Conservation (phyloP, 1,140 invertebrate species). For the Bactericera cockerelli region DNA sequence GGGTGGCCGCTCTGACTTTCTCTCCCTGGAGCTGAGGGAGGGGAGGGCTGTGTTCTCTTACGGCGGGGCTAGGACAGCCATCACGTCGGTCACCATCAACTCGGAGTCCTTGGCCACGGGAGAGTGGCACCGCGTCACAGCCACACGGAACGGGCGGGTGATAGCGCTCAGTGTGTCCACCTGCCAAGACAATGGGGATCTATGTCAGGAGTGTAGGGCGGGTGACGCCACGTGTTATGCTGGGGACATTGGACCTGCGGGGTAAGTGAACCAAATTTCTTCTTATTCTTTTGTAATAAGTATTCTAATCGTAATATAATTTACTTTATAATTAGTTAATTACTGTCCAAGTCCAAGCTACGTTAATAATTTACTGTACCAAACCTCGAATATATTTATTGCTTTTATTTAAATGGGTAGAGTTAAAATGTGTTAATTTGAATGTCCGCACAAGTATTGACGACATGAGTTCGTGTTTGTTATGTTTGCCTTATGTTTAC, state of each 20-base stretch:
- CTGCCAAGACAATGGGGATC: constrained; percentile 68
- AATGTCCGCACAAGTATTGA: too few relatives aligned
- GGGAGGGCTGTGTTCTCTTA: constrained; percentile 76
- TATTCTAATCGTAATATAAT: too few relatives aligned
- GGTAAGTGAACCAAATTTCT: constrained; percentile 37
- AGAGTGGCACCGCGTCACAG: constrained; percentile 79
- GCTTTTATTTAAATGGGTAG: too few relatives aligned
- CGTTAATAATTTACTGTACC: too few relatives aligned
- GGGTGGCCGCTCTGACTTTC: constrained; percentile 77
- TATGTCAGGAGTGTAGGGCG: constrained; percentile 67
- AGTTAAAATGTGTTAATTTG: too few relatives aligned
- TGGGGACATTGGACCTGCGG: constrained; percentile 65
- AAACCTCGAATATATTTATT: too few relatives aligned
- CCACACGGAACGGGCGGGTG: constrained; percentile 71
- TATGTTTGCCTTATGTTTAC: too few relatives aligned
- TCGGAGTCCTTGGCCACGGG: constrained; percentile 60
- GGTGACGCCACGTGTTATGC: constrained; percentile 64
- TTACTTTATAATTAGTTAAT: too few relatives aligned
- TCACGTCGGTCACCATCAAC: constrained; percentile 53
- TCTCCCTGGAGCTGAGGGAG: constrained; percentile 72
- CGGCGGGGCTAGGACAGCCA: constrained; percentile 69
- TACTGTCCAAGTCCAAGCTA: too few relatives aligned
- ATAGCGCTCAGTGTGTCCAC: constrained; percentile 64
- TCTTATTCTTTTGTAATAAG: constrained; percentile 11
- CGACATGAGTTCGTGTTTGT: too few relatives aligned